Evolutionary conservation across 2,113 vertebrate species (phyloP).

Genomic region (Larimichthys polyactis): DNA sequence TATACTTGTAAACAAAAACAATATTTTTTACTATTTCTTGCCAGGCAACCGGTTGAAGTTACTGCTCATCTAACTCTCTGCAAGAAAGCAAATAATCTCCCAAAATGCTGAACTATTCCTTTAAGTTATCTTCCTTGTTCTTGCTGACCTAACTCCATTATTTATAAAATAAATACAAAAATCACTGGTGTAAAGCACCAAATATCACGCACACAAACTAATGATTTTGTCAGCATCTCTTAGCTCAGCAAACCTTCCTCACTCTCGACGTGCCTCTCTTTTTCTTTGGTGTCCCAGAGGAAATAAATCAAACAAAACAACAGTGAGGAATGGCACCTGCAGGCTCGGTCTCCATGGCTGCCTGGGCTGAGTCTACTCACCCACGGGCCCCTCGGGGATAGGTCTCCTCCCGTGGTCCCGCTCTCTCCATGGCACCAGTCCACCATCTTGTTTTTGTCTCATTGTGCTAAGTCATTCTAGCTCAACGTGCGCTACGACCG

Average conservation of each 20-base stretch:
- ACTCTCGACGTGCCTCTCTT: constrained; percentile 20
- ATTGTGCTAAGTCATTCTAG: constrained; percentile 69
- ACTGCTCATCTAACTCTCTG: not conserved
- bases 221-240: not conserved
- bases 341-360: constrained; percentile 69
- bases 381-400: constrained; percentile 60
- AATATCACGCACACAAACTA: not conserved
- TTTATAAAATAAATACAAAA: not conserved
- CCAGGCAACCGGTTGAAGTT: not conserved
- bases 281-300: constrained; percentile 47
- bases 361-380: constrained; percentile 51
- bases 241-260: constrained; percentile 31
- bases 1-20: not conserved
- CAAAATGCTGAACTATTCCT: not conserved
- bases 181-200: not conserved
- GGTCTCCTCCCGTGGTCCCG: constrained; percentile 63
- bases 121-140: constrained; percentile 3
- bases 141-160: not conserved
- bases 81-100: not conserved
- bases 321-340: constrained; percentile 54
- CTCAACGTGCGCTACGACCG: constrained; percentile 31
- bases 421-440: constrained; percentile 72
- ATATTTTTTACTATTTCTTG: not conserved
- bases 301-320: constrained; percentile 61
- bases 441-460: constrained; percentile 77